phyloP scores from a whole-genome alignment of 2,888 invertebrate species.

The Eurois occulta region DNA sequence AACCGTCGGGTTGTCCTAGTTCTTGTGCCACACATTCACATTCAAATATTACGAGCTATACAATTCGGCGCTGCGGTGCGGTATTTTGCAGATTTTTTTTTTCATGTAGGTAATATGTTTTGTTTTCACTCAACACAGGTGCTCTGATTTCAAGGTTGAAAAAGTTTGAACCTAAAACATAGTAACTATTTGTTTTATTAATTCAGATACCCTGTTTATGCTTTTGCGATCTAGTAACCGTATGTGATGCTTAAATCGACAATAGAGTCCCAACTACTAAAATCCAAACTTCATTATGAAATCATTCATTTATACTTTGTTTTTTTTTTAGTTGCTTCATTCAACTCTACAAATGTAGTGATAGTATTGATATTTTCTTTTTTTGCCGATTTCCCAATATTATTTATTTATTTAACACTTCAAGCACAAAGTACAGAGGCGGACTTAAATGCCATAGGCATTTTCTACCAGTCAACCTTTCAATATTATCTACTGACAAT shows the following conservation, averaged over 20 bases:
- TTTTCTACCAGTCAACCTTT: too few relatives aligned
- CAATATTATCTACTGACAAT: too few relatives aligned
- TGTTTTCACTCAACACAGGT: slow-evolving; percentile 3
- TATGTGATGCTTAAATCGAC: background rate
- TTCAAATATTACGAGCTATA: too few relatives aligned
- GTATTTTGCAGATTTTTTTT: background rate
- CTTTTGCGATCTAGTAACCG: background rate
- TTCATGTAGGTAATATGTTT: background rate
- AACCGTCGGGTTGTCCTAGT: background rate
- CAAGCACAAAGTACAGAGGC: too few relatives aligned
- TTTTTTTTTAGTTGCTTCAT: too few relatives aligned
- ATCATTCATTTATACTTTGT: too few relatives aligned
- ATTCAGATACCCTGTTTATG: background rate
- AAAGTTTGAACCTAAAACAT: background rate
- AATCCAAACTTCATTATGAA: too few relatives aligned
- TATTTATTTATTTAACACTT: too few relatives aligned
- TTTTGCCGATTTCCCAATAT: too few relatives aligned
- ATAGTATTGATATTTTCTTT: too few relatives aligned
- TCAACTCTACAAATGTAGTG: too few relatives aligned
- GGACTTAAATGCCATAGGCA: too few relatives aligned
- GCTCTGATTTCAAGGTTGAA: background rate
- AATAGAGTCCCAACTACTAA: background rate
- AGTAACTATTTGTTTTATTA: background rate
- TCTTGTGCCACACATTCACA: background rate
- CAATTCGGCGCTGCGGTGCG: background rate